phyloP scores from a whole-genome alignment of 2,113 vertebrate species.

The Thermophis baileyi region DNA sequence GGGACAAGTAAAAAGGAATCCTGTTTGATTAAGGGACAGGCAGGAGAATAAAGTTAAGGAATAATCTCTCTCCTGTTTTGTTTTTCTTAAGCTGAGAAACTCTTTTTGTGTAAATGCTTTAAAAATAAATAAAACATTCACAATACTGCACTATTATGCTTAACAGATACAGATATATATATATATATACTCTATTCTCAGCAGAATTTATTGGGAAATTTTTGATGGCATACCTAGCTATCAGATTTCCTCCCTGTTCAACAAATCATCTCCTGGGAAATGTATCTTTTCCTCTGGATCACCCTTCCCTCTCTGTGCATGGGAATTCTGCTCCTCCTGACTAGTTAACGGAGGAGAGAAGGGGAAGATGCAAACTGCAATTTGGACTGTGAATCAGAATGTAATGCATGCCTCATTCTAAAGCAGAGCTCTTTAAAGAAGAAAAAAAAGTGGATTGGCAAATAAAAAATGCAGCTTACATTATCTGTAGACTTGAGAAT shows the following conservation, averaged over 20 bases:
- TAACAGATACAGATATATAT: neutral
- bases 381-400: neutral
- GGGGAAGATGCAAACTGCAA: neutral
- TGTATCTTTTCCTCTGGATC: neutral
- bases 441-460: neutral
- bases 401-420: neutral
- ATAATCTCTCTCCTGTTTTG: neutral
- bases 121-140: neutral
- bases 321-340: too few species aligned
- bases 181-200: neutral
- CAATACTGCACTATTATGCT: neutral
- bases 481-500: conserved; percentile 13
- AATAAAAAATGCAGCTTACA: conserved; percentile 24
- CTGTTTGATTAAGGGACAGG: neutral
- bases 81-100: neutral
- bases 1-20: neutral
- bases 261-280: neutral
- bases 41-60: neutral
- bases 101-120: neutral
- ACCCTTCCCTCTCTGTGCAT: neutral
- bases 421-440: neutral
- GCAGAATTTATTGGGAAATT: neutral
- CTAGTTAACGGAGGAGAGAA: neutral
- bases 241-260: neutral
- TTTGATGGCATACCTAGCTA: neutral